These are phyloP conservation scores for Drosophila miranda DNA, from an alignment of 1,140 invertebrate genomes.

Conservation along the genomic window DNA sequence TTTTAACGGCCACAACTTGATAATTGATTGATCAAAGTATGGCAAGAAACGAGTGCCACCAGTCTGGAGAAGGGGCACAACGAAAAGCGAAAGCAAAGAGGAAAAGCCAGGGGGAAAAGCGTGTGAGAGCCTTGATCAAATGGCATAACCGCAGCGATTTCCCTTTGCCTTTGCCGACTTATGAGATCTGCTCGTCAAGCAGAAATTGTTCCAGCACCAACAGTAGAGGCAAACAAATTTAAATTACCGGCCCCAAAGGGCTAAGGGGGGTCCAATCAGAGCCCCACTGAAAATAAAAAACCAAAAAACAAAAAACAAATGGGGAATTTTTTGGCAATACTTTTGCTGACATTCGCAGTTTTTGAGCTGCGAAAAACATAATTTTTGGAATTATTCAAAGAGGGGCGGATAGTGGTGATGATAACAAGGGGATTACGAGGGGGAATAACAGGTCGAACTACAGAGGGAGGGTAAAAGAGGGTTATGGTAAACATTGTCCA, in stretches of 20 bases:
- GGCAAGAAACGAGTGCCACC: slow-evolving; percentile 12
- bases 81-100: not conserved
- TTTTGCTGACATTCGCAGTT: slow-evolving; percentile 55
- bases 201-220: slow-evolving; percentile 29
- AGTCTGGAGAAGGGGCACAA: not conserved
- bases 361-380: slow-evolving; percentile 30
- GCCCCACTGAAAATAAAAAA: slow-evolving; percentile 42
- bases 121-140: slow-evolving; percentile 21
- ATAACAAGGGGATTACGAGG: not conserved
- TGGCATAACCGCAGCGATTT: slow-evolving; percentile 6
- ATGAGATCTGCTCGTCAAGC: slow-evolving; percentile 23
- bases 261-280: not conserved
- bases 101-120: not conserved
- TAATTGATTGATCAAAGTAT: slow-evolving; percentile 62
- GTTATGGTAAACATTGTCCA: too few species aligned
- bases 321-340: not conserved
- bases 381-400: slow-evolving; percentile 4
- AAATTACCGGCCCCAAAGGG: slow-evolving; percentile 42
- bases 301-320: slow-evolving; percentile 19
- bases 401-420: not conserved
- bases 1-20: slow-evolving; percentile 57
- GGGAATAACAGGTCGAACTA: too few species aligned
- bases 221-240: slow-evolving; percentile 46
- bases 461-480: too few species aligned
- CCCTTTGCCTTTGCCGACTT: too few species aligned